Evolutionary conservation across 2,113 vertebrate species (phyloP).

Genomic region (Phalacrocorax brasilianus): DNA sequence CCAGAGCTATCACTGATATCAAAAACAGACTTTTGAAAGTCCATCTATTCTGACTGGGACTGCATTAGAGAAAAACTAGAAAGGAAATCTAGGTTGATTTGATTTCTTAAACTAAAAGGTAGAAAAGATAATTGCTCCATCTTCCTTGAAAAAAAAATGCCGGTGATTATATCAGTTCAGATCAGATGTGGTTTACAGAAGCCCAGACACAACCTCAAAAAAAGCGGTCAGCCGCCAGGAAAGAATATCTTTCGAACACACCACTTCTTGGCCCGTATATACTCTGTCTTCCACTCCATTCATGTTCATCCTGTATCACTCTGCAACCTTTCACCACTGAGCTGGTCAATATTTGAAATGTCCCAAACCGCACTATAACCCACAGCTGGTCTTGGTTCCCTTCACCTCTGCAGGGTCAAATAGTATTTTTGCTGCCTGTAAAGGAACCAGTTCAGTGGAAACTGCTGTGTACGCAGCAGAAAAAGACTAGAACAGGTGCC

Average conservation of each 20-base stretch:
- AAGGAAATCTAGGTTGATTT: background rate
- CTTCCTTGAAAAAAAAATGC: background rate
- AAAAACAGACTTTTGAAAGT: background rate
- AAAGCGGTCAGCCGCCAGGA: background rate
- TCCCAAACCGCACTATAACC: background rate
- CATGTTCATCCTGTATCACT: background rate
- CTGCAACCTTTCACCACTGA: background rate
- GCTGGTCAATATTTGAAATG: background rate
- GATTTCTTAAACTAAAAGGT: background rate
- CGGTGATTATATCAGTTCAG: background rate
- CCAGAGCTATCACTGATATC: background rate
- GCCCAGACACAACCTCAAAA: background rate
- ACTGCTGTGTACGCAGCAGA: background rate
- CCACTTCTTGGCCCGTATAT: background rate
- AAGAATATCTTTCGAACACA: background rate
- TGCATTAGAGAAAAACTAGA: background rate
- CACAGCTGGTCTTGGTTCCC: background rate
- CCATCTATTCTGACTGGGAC: background rate
- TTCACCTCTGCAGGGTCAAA: background rate
- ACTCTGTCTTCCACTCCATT: background rate
- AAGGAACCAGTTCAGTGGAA: background rate
- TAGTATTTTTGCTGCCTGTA: background rate
- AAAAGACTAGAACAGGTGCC: background rate
- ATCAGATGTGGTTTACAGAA: background rate
- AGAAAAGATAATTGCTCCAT: background rate